Evolutionary conservation across 2,113 vertebrate genomes (phyloP), one percentile per base, ranked within the genome.

Genomic region (Trachemys scripta): DNA sequence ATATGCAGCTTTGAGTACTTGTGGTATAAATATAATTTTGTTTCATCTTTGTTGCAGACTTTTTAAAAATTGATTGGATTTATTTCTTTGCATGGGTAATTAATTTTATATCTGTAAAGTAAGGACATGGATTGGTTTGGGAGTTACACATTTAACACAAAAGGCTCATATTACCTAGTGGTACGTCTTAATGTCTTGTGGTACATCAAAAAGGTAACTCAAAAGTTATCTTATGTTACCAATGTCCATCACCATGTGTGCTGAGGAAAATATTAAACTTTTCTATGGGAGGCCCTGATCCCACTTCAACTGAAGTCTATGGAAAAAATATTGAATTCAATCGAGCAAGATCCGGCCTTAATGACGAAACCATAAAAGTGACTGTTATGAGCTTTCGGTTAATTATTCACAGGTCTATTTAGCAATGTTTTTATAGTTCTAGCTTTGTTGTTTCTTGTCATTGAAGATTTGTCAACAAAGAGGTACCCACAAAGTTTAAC

Each of bases 401-500:
- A 90, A 90, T 42, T 93, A 87, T 89, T 83, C 1, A 0, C 88
- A 91, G 53, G 92, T 7, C 25, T 92, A 78, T 4, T 81, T 92
- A 85, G 25, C 49, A 81, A 69, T 81, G 42, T 92, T 90, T 94
- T 96, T 54, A 20, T 81, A 13, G 54, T 91, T 94, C 59, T 95
- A 81, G 45, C 80, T 82, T 81, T 69, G 19, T 88, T 54, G 50
- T 24, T 25, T 91, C 79, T 89, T 94, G 8, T 49, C 57, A 95
- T 5, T 75, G 94, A 91, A 96, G 95, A 87, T 94, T 94, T 95
- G 86, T 90, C 94, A 97, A 65, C 57, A 96, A 91, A 57, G 80
- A 83, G n/a, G 47, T 94, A 91, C 88, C 49, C 83, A 54, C 53
- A n/a, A 91, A 91, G 57, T 65, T 29, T 57, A 82, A 91, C 93